A percentile compares a stretch with the other conserved stretches of the same genome.
Conservation (phyloP, 2,888 invertebrate genomes). For the Pristionchus japonicus region DNA sequence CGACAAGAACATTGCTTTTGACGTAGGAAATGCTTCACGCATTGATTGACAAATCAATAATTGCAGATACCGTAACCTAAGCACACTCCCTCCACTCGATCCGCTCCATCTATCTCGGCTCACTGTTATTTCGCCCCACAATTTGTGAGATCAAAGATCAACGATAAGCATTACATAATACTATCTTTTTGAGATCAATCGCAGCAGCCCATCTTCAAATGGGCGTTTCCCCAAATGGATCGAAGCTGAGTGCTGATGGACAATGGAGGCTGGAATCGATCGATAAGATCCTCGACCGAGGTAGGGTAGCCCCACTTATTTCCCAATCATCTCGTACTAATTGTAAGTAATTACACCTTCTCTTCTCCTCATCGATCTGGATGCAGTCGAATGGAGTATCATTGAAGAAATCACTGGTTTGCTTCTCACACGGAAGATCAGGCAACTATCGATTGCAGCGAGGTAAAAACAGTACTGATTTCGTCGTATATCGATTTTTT, state of each 20-base stretch:
- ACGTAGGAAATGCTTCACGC: not conserved
- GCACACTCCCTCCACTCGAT: not conserved
- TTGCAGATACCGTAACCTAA: not conserved
- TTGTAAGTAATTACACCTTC: constrained; percentile 2
- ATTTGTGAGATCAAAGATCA: constrained; percentile 29
- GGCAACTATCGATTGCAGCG: not conserved
- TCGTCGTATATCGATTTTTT: not conserved
- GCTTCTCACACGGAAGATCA: not conserved
- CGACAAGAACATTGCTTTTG: not conserved
- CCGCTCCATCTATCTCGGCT: not conserved
- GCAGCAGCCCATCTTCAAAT: not conserved
- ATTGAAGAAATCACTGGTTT: constrained; percentile 12
- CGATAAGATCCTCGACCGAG: constrained; percentile 8
- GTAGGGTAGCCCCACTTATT: not conserved
- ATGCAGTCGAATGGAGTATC: constrained; percentile 18
- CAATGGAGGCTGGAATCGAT: constrained; percentile 27
- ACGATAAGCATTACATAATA: too few species aligned
- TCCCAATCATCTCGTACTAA: not conserved
- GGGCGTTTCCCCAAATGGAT: constrained; percentile 37
- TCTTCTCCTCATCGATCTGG: constrained; percentile 14
- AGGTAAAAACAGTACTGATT: not conserved
- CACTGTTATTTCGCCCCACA: not conserved
- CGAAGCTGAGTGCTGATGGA: constrained; percentile 4
- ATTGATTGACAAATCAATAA: not conserved
- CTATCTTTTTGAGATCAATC: not conserved